Evolutionary conservation across 2,888 invertebrate species (phyloP), one percentile per base, ranked within the genome.

Genomic region (Tetranychus piercei): DNA sequence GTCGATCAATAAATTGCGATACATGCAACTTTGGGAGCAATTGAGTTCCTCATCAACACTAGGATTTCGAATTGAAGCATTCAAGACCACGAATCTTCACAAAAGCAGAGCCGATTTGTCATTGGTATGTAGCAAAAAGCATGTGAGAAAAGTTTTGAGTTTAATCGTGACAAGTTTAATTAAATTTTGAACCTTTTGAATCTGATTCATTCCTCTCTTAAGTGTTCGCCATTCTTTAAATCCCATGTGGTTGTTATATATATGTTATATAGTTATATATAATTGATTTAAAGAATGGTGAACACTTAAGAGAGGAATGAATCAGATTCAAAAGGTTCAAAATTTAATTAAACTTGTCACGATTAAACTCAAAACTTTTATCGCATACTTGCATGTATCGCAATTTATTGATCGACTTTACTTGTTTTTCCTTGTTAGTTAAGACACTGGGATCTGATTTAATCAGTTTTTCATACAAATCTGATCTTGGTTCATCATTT

Each of bases 381-480:
- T 72, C n/a, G 45, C 72, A 6, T 72, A 94, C 94, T 81, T 92
- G 88, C 71, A 79, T 78, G 67, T 97, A 97, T 23, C 95, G 88
- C 79, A 96, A 85, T 84, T 97, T 97, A 11, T 96, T 96, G 71
- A 97, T 90, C 18, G 94, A 92, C 80, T 88, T 86, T 8, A 86
- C 84, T 70, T 86, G 85, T 81, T 90, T 89, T 82, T 97, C 96
- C 76, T 90, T 89, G 73, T 85, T 84, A 7, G 91, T 93, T 34
- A 95, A 94, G 1, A 92, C 94, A 75, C 83, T 85, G 0, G 91
- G 89, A 82, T 96, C 94, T n/a, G 97, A 87, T 7, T 90, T 88
- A 67, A 95, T 87, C 95, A 97, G 96, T 86, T 97, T 97, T 80
- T 92, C 88, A 82, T 94, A 97, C 64, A 97, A 86, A 84, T 97